These are phyloP conservation scores for Arrhopalites spinosus DNA, from an alignment of 2,888 invertebrate species.

Conservation along the genomic window DNA sequence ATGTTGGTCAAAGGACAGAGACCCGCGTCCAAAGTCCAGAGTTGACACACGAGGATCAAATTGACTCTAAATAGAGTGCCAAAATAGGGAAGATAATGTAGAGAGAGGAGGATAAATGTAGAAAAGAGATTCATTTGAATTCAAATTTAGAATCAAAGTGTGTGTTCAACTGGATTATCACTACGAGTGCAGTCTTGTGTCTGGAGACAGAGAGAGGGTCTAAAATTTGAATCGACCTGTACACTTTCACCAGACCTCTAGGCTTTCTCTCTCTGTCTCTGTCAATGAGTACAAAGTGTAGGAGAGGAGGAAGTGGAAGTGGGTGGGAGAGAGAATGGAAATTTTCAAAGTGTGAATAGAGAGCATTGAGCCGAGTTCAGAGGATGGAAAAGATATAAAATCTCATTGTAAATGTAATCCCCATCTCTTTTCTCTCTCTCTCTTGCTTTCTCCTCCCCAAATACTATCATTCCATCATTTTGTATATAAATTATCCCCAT, in stretches of 20 bases:
- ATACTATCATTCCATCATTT: no score
- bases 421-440: not conserved
- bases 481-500: no score
- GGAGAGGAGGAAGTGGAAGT: no score
- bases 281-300: no score
- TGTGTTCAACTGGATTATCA: conserved; percentile 8
- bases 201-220: no score
- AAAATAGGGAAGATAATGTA: not conserved
- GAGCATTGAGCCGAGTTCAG: conserved; percentile 4
- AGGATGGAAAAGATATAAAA: not conserved
- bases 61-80: not conserved
- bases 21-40: no score
- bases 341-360: conserved; percentile 5
- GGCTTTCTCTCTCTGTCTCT: not conserved
- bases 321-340: not conserved
- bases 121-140: no score
- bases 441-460: no score
- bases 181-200: not conserved
- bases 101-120: not conserved
- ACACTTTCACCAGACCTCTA: no score
- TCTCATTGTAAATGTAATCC: not conserved
- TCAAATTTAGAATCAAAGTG: conserved; percentile 7
- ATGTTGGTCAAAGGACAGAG: no score
- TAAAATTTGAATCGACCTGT: no score
- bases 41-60: no score